phyloP scores from a whole-genome alignment of 64 coral and sea anemone genomes.

The Cladopsammia gracilis region DNA sequence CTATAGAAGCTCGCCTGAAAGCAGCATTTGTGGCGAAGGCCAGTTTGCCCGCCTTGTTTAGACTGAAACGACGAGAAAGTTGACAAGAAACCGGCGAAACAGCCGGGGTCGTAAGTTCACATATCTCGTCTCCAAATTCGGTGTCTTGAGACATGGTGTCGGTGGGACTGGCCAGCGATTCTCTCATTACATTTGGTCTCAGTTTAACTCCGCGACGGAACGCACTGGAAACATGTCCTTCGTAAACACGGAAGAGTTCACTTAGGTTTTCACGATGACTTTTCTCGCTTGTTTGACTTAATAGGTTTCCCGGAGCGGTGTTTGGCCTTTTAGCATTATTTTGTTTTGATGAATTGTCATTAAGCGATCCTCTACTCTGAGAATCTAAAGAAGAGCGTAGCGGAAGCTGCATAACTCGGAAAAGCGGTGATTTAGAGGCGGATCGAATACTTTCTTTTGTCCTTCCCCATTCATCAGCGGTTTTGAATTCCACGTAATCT shows the following conservation, averaged over 20 bases:
- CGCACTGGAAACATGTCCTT: constrained; percentile 63
- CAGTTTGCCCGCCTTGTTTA: constrained; percentile 52
- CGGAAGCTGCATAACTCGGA: constrained; percentile 62
- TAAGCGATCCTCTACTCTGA: constrained; percentile 7
- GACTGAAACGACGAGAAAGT: constrained; percentile 61
- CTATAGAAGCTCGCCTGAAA: constrained; percentile 69
- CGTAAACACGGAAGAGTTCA: constrained; percentile 66
- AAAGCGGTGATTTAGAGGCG: constrained; percentile 52
- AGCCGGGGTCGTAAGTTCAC: background rate
- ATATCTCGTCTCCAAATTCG: constrained; percentile 57
- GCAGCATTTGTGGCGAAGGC: constrained; percentile 22
- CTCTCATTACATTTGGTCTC: constrained; percentile 33
- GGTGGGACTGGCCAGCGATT: constrained; percentile 1
- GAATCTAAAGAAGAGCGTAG: constrained; percentile 16
- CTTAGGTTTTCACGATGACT: constrained; percentile 61
- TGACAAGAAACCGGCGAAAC: background rate
- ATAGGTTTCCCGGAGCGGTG: constrained; percentile 68
- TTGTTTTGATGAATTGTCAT: constrained; percentile 9
- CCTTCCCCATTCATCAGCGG: constrained; percentile 64
- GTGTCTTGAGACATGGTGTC: constrained; percentile 29
- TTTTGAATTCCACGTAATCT: constrained; percentile 71
- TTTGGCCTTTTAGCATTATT: constrained; percentile 34
- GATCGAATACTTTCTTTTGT: constrained; percentile 61
- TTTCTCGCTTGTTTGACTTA: constrained; percentile 16
- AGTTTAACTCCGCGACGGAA: constrained; percentile 67